Evolutionary conservation across 2,888 invertebrate species (phyloP), one percentile per base, ranked within the genome.

Genomic region (Baccha elongata): DNA sequence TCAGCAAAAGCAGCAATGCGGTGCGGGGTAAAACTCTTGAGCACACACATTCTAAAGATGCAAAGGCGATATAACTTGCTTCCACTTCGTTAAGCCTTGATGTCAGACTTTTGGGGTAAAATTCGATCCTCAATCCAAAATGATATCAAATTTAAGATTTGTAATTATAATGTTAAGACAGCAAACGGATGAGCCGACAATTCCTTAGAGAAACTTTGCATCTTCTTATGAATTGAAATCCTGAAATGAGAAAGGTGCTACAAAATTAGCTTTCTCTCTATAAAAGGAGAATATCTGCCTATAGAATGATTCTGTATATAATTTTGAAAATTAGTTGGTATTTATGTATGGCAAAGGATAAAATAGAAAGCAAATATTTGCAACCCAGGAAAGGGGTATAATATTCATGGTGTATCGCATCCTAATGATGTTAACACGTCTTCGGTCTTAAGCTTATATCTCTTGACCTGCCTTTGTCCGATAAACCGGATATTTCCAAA

Each of bases 61-160:
- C 72, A 62, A 65, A 79, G 80, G 71, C 84, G 85, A 85, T 83
- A 85, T 75, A 84, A 85, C 72, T 84, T 64, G 73, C 40, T 85
- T 85, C 84, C 84, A 76, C 65, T 55, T 76, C 50, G 15, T 58
- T 58, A 58, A 44, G 17, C 19, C 44, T 19, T 2, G 44, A 29
- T 58, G 64, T 65, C 76, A 71, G 68, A 65, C 23, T 60, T 60
- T 42, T 15, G 32, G 68, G 75, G 62, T 52, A 46, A 26, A 40
- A 37, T 55, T 44, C 73, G 53, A 55, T 65, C 58, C 46, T 7
- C 68, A 11, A 50, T 65, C 3, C 42, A 48, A 53, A 42, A 52
- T 50, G 62, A 64, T 81, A 53, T 60, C 44, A 35, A 48, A 68
- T 78, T 76, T 76, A 26, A 48, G 67, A 81, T 67, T 83, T 29